A percentile compares a stretch with the other conserved stretches of the same genome.
Evolutionary conservation across 2,888 invertebrate species (phyloP).

Genomic region (Cataglyphis altisquamis): DNA sequence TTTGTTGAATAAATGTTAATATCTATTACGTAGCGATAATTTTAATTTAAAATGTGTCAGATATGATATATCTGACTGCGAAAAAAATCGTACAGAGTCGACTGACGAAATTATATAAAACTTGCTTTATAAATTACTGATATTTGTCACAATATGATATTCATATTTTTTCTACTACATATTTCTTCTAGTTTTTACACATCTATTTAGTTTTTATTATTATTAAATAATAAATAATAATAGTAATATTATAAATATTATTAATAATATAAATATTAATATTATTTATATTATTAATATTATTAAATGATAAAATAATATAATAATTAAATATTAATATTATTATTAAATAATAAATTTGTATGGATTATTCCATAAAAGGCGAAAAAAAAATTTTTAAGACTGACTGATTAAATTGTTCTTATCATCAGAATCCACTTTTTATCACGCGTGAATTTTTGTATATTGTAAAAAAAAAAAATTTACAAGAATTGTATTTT

Average conservation of each 20-base stretch:
- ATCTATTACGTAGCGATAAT: not conserved
- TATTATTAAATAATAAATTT: not conserved
- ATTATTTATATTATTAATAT: too few species aligned
- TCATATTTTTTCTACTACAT: not conserved
- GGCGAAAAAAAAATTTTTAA: conserved; percentile 4
- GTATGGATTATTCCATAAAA: not conserved
- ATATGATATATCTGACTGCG: not conserved
- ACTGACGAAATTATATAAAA: not conserved
- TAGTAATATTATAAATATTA: too few species aligned
- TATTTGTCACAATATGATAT: not conserved
- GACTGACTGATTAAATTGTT: not conserved
- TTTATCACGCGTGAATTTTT: conserved; percentile 1
- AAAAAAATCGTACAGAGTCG: not conserved
- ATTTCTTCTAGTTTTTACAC: not conserved
- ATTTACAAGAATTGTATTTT: not conserved
- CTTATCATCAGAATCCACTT: not conserved
- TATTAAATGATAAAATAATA: too few species aligned
- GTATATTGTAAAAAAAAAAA: conserved; percentile 10
- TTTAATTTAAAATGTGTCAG: not conserved
- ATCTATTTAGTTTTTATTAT: conserved; percentile 15
- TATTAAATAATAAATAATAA: not conserved
- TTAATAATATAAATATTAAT: too few species aligned
- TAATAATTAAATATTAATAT: not conserved
- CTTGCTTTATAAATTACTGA: conserved; percentile 1
- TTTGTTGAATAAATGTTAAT: conserved; percentile 7